Conservation (phyloP, 2,797 vertebrate genomes). For the Odontamblyopus rebecca region DNA sequence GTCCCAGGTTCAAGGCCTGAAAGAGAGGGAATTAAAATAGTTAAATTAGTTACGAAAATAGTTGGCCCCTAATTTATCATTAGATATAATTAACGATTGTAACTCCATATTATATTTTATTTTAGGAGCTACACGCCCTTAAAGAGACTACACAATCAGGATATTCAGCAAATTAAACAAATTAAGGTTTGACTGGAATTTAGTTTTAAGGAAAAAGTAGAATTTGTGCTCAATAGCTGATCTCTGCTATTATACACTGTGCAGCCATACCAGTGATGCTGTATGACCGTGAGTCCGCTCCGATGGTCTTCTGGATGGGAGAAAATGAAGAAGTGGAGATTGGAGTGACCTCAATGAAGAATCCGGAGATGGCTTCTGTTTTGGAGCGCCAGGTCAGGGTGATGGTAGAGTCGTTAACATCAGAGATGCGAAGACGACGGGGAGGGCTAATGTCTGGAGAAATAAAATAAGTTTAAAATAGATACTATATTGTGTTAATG, state of each 20-base stretch:
- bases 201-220: no score
- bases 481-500: neutral
- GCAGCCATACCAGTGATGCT: conserved; percentile 84
- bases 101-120: no score
- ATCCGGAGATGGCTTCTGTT: conserved; percentile 90
- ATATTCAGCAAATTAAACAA: no score
- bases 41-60: no score
- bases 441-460: conserved; percentile 89
- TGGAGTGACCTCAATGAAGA: conserved; percentile 88
- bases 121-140: no score
- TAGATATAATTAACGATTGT: no score
- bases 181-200: no score
- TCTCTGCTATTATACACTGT: no score
- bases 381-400: conserved; percentile 94
- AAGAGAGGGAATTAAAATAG: neutral
- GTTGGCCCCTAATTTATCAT: no score
- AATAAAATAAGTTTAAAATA: neutral
- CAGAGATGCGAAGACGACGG: conserved; percentile 88
- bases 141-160: no score
- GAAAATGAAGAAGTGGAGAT: conserved; percentile 58
- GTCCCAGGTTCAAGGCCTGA: conserved; percentile 93
- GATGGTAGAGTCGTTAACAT: conserved; percentile 89
- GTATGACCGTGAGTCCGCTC: conserved; percentile 80
- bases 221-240: no score
- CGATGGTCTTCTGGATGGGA: conserved; percentile 84